Evolutionary conservation across 2,888 invertebrate species (phyloP).

Genomic region (Falcaria lacertinaria): DNA sequence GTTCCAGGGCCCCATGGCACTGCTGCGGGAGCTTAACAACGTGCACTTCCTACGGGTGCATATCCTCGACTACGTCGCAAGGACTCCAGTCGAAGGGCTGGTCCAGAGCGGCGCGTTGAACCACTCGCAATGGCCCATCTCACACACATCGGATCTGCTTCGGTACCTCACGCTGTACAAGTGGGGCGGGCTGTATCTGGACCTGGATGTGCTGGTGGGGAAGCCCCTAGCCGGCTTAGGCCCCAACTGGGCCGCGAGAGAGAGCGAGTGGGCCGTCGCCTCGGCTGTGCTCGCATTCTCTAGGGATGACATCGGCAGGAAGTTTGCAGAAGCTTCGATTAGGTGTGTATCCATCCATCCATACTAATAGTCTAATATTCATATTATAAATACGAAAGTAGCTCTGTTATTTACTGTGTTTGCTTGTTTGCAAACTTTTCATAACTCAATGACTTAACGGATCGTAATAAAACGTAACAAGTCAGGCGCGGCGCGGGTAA

Average conservation of each 20-base stretch:
- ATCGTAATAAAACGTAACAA: too few relatives aligned
- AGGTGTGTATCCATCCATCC: conserved; percentile 8
- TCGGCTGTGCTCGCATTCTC: conserved; percentile 17
- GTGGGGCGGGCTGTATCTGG: conserved; percentile 24
- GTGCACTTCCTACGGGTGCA: conserved; percentile 13
- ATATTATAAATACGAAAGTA: too few relatives aligned
- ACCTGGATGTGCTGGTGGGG: conserved; percentile 19
- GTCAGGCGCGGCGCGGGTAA: too few relatives aligned
- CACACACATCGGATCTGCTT: conserved; percentile 21
- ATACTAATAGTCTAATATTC: too few relatives aligned
- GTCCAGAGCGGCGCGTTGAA: conserved; percentile 8
- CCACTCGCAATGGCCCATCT: conserved; percentile 9
- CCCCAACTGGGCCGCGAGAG: conserved; percentile 17
- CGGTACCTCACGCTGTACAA: conserved; percentile 21
- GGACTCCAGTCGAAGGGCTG: conserved; percentile 13
- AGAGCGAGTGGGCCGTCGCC: conserved; percentile 7
- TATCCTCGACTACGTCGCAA: conserved; percentile 14
- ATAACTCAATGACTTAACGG: too few relatives aligned
- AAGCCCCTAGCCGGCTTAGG: conserved; percentile 20
- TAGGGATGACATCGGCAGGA: conserved; percentile 11
- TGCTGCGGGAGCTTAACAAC: conserved; percentile 14
- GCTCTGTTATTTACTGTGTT: too few relatives aligned
- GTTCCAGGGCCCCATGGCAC: conserved; percentile 7
- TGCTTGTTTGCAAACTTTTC: too few relatives aligned
- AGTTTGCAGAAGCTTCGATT: conserved; percentile 8